Evolutionary conservation across 2,797 vertebrate species (phyloP).

Genomic region (Hydrophis major): DNA sequence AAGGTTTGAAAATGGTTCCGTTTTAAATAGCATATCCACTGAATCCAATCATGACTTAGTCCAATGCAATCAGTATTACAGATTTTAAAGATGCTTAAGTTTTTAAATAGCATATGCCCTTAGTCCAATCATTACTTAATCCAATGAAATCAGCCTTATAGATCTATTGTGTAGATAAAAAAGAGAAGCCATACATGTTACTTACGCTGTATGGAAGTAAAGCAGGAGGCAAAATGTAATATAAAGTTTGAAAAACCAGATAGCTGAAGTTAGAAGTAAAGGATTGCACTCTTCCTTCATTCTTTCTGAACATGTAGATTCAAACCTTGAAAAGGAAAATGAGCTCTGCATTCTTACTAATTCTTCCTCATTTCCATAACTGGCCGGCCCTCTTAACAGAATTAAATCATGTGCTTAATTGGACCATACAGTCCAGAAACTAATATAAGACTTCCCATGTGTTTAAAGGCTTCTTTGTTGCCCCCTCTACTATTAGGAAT

Average conservation of each 20-base stretch:
- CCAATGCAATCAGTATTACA: background rate
- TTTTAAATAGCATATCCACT: background rate
- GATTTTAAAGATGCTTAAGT: background rate
- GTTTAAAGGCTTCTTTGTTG: background rate
- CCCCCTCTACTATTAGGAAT: background rate
- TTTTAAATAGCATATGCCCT: background rate
- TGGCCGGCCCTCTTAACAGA: background rate
- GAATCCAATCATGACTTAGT: background rate
- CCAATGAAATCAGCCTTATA: background rate
- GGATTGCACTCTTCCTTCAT: background rate
- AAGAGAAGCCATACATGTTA: background rate
- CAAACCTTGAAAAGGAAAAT: background rate
- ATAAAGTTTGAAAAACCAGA: background rate
- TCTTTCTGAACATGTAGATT: background rate
- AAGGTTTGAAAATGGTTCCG: background rate
- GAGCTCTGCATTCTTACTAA: background rate
- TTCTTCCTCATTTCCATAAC: background rate
- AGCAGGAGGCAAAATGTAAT: background rate
- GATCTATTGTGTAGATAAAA: background rate
- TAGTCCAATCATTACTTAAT: background rate
- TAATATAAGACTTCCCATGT: background rate
- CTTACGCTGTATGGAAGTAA: background rate
- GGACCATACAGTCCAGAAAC: background rate
- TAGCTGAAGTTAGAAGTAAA: background rate
- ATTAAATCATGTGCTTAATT: background rate